Percentiles rank a stretch among this genome's conserved stretches.
These are phyloP conservation scores for Capromys pilorides DNA, from an alignment of 2,797 vertebrate species.

Conservation along the genomic window DNA sequence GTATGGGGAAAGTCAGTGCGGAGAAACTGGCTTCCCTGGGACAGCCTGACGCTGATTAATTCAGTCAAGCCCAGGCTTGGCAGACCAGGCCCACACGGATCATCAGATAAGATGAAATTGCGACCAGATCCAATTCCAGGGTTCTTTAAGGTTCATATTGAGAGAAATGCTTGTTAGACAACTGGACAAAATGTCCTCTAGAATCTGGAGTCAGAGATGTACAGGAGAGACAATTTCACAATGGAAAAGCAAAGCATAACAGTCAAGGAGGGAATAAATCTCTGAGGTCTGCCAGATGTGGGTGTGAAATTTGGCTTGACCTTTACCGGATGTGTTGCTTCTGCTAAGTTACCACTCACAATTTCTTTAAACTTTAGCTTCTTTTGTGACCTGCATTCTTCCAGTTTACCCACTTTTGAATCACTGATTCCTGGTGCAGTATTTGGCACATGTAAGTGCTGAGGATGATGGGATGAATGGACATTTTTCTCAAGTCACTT, in stretches of 20 bases:
- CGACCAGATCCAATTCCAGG: background rate
- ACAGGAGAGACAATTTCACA: background rate
- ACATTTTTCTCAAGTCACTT: background rate
- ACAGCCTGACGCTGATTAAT: conserved; percentile 62
- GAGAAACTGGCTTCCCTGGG: conserved; percentile 62
- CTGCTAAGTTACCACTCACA: background rate
- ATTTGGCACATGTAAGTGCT: background rate
- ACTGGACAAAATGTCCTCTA: background rate
- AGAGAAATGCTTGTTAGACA: conserved; percentile 1
- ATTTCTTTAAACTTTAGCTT: conserved; percentile 1
- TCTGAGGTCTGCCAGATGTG: background rate
- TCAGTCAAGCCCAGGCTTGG: conserved; percentile 38
- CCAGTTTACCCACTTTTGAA: background rate
- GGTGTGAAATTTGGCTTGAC: background rate
- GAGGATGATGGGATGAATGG: background rate
- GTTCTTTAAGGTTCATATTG: conserved; percentile 14
- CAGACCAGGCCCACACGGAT: background rate
- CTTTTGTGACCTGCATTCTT: background rate
- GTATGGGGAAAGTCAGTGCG: conserved; percentile 59
- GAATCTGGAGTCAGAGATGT: background rate
- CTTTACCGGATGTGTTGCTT: background rate
- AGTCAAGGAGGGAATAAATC: background rate
- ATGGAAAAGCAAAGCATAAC: background rate
- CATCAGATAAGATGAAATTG: conserved; percentile 43
- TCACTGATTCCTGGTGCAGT: background rate